Base-by-base conservation (phyloP, 2,113 vertebrate species). In the Ceyx margarethae region DNA sequence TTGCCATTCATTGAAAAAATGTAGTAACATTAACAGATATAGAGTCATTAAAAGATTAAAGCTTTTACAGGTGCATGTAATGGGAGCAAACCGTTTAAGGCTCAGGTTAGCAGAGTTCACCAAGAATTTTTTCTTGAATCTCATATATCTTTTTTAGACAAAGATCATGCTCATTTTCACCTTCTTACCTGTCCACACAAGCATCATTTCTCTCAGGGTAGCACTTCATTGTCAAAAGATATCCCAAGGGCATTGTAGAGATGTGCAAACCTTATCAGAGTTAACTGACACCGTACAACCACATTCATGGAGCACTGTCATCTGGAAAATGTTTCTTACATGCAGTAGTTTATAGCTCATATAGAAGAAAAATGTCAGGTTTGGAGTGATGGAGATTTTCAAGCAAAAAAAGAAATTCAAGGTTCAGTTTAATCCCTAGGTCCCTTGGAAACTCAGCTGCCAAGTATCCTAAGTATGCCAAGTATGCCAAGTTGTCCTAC, bases 291-390 rank as follows among this genome's bases (percentile, higher is more conserved):
- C 90, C 72, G 75, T 89, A 60, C 50, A 87, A 42, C 25, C 77
- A 87, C 78, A 57, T 74, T 87, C 91, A 93, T 42, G 91, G 72
- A 94, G 23, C 35, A 68, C n/a, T 85, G 66, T 89, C 81, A 93
- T 92, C 82, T 85, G 85, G 83, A 95, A 97, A 95, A 93, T 0
- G 21, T 90, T 95, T 96, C 85, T 95, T 82, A 54, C 54, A 58
- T 81, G 64, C 75, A 80, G 78, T 94, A 94, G 92, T 96, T 96
- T 96, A 88, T 64, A 60, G 86, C 84, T 92, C 88, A 86, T 74
- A 88, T 35, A 81, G 87, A 80, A 82, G 48, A 84, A 95, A 88
- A 95, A 90, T 87, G n/a, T 88, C 61, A 91, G 86, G 73, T 93
- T 85, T 91, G 72, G 72, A 93, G 87, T 71, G 81, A 95, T 6